phyloP scores from a whole-genome alignment of 2,113 vertebrate genomes.

The Ornithorhynchus anatinus region DNA sequence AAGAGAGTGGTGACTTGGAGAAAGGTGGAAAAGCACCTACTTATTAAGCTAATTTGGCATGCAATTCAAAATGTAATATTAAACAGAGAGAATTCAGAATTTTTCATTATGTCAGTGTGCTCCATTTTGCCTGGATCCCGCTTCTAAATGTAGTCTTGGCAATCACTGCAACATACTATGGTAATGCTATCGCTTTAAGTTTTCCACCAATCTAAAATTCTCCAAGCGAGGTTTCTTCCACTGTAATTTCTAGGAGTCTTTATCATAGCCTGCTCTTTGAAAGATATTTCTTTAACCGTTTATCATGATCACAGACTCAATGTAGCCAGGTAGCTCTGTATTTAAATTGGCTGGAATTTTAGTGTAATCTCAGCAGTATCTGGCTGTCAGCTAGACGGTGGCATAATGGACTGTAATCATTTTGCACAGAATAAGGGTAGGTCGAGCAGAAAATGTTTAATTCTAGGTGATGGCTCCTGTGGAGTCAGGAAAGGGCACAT shows the following conservation, averaged over 20 bases:
- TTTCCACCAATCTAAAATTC: slow-evolving; percentile 18
- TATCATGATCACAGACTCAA: slow-evolving; percentile 42
- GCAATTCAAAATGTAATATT: slow-evolving; percentile 39
- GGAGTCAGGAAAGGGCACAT: slow-evolving; percentile 78
- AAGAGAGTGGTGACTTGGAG: slow-evolving; percentile 17
- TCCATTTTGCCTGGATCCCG: slow-evolving; percentile 13
- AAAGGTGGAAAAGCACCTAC: slow-evolving; percentile 12
- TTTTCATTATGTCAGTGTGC: slow-evolving; percentile 9
- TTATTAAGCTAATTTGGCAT: background rate
- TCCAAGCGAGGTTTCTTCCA: slow-evolving; percentile 12
- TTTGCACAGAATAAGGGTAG: slow-evolving; percentile 77
- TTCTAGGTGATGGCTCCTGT: slow-evolving; percentile 88
- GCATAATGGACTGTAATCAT: slow-evolving; percentile 85
- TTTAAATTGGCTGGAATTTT: slow-evolving; percentile 73
- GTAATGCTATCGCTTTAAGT: slow-evolving; percentile 2
- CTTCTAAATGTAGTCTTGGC: slow-evolving; percentile 15
- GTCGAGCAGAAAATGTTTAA: slow-evolving; percentile 83
- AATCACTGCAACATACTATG: slow-evolving; percentile 10
- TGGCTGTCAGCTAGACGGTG: slow-evolving; percentile 83
- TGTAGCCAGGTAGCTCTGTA: slow-evolving; percentile 54
- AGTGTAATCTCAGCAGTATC: slow-evolving; percentile 75
- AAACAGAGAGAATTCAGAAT: slow-evolving; percentile 40
- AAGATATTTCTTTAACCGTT: slow-evolving; percentile 42
- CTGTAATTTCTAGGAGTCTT: slow-evolving; percentile 11
- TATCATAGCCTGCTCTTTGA: slow-evolving; percentile 6